These are phyloP conservation scores for Physella acuta DNA, from an alignment of 1,140 invertebrate species.

Conservation along the genomic window DNA sequence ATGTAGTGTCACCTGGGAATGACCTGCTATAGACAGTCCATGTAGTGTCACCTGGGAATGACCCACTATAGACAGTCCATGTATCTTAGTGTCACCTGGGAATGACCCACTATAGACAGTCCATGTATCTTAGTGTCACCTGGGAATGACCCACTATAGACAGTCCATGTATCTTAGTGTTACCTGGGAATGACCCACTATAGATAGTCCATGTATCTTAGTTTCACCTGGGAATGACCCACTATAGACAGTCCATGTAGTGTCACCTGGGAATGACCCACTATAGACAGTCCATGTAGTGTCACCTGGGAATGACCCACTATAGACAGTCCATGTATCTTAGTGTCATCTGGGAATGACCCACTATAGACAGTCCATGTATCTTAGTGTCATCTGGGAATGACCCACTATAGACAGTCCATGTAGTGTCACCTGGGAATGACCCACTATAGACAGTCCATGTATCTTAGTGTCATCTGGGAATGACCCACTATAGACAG, in stretches of 20 bases:
- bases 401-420: constrained; percentile 48
- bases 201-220: no score
- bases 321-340: no score
- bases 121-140: not conserved
- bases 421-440: constrained; percentile 33
- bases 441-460: not conserved
- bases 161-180: constrained; percentile 20
- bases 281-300: not conserved
- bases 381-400: constrained; percentile 32
- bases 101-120: no score
- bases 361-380: not conserved
- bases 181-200: constrained; percentile 48
- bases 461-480: not conserved
- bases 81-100: not conserved
- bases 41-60: not conserved
- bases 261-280: not conserved
- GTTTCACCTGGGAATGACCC: not conserved
- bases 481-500: not conserved
- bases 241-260: not conserved
- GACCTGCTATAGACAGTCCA: not conserved
- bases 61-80: not conserved
- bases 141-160: not conserved
- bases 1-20: constrained; percentile 33
- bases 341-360: not conserved
- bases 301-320: not conserved